phyloP scores from a whole-genome alignment of 2,888 invertebrate species.

The Ichneumon xanthorius region DNA sequence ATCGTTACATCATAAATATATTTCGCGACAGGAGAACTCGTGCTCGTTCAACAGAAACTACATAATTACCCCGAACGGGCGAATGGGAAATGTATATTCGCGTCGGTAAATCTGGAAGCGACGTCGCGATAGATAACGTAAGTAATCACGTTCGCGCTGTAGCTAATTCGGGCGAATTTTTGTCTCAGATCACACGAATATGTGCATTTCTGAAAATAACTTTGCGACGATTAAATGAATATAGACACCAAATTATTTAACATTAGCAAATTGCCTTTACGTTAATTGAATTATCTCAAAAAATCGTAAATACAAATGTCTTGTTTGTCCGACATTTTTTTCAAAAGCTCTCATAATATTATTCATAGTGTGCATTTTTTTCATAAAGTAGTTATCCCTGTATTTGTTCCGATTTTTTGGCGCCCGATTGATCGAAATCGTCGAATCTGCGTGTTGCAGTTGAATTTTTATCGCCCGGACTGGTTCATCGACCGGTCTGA shows the following conservation, averaged over 20 bases:
- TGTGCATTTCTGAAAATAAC: background rate
- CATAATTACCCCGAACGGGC: background rate
- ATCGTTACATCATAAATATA: conserved; percentile 30
- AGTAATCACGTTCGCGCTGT: conserved; percentile 15
- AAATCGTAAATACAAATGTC: background rate
- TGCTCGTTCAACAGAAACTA: conserved; percentile 13
- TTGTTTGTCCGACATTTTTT: background rate
- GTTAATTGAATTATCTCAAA: background rate
- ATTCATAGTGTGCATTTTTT: background rate
- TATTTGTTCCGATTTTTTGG: background rate
- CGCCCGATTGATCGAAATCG: background rate
- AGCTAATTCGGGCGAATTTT: conserved; percentile 21
- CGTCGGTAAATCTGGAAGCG: background rate
- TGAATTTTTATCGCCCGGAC: background rate
- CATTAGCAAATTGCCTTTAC: background rate
- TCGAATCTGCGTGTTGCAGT: background rate
- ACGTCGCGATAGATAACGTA: conserved; percentile 43
- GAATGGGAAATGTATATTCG: conserved; percentile 1
- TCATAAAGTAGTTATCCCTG: background rate
- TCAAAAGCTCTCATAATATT: background rate
- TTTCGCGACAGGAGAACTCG: conserved; percentile 25
- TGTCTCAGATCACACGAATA: background rate
- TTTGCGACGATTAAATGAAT: background rate
- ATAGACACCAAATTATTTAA: background rate
- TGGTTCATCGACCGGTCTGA: background rate